phyloP scores from a whole-genome alignment of 2,113 vertebrate genomes.

The Podilymbus podiceps region DNA sequence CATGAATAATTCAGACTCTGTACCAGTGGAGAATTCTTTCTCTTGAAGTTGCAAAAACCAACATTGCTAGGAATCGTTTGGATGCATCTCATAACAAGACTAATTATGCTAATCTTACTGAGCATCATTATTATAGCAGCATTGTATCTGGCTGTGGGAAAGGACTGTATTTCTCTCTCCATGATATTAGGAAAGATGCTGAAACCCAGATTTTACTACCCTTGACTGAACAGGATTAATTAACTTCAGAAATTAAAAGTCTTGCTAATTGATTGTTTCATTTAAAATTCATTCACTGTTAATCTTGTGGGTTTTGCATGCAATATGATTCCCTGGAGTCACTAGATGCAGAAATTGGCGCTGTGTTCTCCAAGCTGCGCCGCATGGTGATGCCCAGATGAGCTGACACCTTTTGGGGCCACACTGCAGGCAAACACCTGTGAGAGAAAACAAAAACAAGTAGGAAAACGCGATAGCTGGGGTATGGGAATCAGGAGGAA shows the following conservation, averaged over 20 bases:
- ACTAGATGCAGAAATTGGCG: background rate
- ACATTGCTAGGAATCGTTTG: background rate
- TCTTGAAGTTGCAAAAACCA: background rate
- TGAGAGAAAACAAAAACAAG: background rate
- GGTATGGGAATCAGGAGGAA: too few relatives aligned
- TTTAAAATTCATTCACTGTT: background rate
- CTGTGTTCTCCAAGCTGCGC: background rate
- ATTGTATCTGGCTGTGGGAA: background rate
- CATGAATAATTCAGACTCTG: background rate
- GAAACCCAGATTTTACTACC: background rate
- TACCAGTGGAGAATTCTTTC: background rate
- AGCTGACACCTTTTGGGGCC: background rate
- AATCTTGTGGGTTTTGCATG: background rate
- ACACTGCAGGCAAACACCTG: background rate
- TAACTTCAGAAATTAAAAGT: background rate
- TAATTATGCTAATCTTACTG: background rate
- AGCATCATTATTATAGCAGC: background rate
- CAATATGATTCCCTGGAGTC: background rate
- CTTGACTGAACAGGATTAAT: background rate
- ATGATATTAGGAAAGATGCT: background rate
- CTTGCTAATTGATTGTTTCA: background rate
- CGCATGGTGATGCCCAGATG: fast-evolving
- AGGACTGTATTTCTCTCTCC: background rate
- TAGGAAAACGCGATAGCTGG: background rate
- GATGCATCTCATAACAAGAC: background rate